Conservation (phyloP, 2,797 vertebrate genomes). For the Acestrorhynchus altus region DNA sequence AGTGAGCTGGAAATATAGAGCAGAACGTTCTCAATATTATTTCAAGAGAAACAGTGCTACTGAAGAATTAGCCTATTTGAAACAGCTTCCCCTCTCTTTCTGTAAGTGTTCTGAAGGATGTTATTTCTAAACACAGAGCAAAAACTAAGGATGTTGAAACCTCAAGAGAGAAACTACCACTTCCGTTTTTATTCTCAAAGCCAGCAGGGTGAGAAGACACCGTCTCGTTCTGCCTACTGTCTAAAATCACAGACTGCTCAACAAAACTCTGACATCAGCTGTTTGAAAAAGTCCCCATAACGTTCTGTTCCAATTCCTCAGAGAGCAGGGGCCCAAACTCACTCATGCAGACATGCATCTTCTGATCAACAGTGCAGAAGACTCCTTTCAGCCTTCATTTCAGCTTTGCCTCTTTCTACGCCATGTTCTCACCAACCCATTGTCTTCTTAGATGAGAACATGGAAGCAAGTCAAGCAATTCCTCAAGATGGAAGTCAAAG, state of each 20-base stretch:
- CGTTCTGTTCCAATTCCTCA: slow-evolving; percentile 2
- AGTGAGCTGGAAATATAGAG: too few species aligned
- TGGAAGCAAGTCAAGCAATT: not conserved
- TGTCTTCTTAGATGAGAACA: slow-evolving; percentile 15
- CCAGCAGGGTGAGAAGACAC: not conserved
- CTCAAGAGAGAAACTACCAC: slow-evolving; percentile 38
- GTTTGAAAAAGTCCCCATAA: slow-evolving; percentile 9
- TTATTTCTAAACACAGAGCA: slow-evolving; percentile 10
- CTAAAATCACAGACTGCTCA: slow-evolving; percentile 1
- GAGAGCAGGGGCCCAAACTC: not conserved
- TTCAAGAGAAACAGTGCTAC: not conserved
- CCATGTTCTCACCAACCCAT: slow-evolving; percentile 13
- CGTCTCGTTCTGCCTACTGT: not conserved
- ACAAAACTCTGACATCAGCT: slow-evolving; percentile 19
- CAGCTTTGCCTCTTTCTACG: not conserved
- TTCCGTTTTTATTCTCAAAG: slow-evolving; percentile 38
- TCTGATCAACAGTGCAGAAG: not conserved
- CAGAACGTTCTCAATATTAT: too few species aligned
- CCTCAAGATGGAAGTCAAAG: not conserved
- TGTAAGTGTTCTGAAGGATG: not conserved
- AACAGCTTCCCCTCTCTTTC: not conserved
- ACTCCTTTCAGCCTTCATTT: not conserved
- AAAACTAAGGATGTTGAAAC: slow-evolving; percentile 42
- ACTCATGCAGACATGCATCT: not conserved
- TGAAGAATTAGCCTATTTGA: not conserved